Percentiles rank a stretch among this genome's conserved stretches.
Evolutionary conservation across 2,797 vertebrate genomes (phyloP).

Genomic region (Melanotaenia maccullochi): DNA sequence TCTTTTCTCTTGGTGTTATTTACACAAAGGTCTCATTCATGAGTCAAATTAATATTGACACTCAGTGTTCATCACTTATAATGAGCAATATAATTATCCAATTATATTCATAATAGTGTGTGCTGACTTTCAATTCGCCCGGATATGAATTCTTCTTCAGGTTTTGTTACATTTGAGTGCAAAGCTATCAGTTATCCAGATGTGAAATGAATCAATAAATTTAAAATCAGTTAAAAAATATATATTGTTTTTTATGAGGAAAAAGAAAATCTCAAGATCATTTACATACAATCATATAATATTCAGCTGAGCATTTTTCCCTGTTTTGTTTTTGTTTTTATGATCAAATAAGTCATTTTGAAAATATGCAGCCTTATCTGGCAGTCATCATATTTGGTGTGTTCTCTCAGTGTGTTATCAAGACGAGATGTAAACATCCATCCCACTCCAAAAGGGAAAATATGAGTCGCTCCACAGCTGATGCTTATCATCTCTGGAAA

Average conservation of each 20-base stretch:
- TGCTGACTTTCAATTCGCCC: constrained; percentile 68
- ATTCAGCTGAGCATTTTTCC: background rate
- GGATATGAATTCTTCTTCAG: constrained; percentile 54
- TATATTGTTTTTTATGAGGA: background rate
- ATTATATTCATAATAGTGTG: constrained; percentile 71
- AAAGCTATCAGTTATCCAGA: constrained; percentile 44
- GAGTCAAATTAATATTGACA: constrained; percentile 77
- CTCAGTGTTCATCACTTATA: constrained; percentile 71
- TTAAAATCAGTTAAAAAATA: constrained; percentile 27
- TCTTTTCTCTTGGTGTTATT: constrained; percentile 58
- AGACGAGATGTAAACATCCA: constrained; percentile 46
- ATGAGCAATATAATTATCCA: constrained; percentile 77
- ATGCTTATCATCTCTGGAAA: constrained; percentile 65
- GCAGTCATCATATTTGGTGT: constrained; percentile 53
- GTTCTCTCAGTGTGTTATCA: constrained; percentile 63
- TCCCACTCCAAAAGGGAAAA: constrained; percentile 33
- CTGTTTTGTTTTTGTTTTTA: background rate
- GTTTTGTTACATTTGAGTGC: constrained; percentile 45
- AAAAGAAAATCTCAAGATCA: background rate
- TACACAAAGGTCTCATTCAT: constrained; percentile 66
- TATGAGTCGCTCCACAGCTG: constrained; percentile 40
- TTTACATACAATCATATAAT: constrained; percentile 2
- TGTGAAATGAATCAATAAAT: constrained; percentile 24
- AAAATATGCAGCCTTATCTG: constrained; percentile 56
- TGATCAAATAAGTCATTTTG: constrained; percentile 21